These are phyloP conservation scores for Lypha dubia DNA, from an alignment of 2,888 invertebrate species.

Conservation along the genomic window DNA sequence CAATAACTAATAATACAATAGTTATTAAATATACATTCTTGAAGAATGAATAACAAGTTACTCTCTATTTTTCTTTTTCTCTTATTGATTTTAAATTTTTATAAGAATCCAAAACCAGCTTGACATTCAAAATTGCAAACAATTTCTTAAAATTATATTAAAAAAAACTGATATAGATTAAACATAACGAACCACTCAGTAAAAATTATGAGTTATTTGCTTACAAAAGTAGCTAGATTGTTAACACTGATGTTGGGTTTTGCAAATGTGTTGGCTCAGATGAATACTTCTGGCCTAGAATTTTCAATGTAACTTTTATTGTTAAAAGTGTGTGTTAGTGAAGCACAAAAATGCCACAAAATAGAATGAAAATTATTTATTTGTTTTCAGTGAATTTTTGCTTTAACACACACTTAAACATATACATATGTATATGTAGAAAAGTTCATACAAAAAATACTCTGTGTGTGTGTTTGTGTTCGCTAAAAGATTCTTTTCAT, in stretches of 20 bases:
- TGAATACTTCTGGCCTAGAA: conserved; percentile 73
- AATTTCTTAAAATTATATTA: no score
- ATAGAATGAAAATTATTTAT: conserved; percentile 70
- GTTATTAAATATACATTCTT: no score
- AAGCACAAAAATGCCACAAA: conserved; percentile 69
- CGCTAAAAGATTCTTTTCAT: conserved; percentile 55
- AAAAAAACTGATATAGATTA: no score
- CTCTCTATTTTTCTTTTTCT: no score
- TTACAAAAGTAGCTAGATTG: conserved; percentile 5
- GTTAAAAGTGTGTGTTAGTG: conserved; percentile 55
- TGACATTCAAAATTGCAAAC: no score
- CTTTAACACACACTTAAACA: neutral
- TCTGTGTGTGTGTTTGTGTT: neutral
- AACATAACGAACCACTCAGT: no score
- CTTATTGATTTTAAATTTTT: no score
- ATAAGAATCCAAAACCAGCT: no score
- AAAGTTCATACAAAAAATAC: neutral
- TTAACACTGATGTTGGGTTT: conserved; percentile 6
- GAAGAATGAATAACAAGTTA: no score
- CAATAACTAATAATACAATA: no score
- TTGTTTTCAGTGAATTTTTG: conserved; percentile 58
- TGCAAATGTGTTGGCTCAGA: conserved; percentile 42
- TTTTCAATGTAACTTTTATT: conserved; percentile 72
- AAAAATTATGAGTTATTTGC: neutral
- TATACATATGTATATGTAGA: neutral